These are phyloP conservation scores for Lithobates pipiens DNA, from an alignment of 2,797 vertebrate genomes.

Conservation along the genomic window DNA sequence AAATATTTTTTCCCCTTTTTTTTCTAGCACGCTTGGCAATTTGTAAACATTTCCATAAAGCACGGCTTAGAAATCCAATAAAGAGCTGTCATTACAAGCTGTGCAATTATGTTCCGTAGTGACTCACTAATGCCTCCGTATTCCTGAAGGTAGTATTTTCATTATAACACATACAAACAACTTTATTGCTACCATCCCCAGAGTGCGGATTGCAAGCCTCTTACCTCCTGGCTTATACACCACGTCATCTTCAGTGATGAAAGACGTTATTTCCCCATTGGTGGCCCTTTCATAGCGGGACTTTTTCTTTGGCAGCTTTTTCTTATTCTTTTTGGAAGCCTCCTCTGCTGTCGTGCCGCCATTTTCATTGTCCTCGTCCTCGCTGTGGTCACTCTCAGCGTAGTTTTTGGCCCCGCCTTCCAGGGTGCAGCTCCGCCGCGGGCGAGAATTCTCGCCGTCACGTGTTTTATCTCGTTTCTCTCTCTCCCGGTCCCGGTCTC, in stretches of 20 bases:
- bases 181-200: conserved; percentile 5
- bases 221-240: conserved; percentile 97
- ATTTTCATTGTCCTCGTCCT: conserved; percentile 96
- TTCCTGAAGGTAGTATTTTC: conserved; percentile 24
- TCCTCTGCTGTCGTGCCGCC: conserved; percentile 89
- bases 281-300: conserved; percentile 95
- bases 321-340: conserved; percentile 92
- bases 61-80: neutral
- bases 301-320: conserved; percentile 97
- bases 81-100: conserved; percentile 15
- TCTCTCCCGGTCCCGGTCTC: conserved; percentile 92
- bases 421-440: conserved; percentile 93
- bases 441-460: conserved; percentile 90
- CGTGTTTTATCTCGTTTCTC: conserved; percentile 89
- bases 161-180: conserved; percentile 15
- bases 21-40: neutral
- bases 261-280: conserved; percentile 96
- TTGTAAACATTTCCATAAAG: conserved; percentile 3
- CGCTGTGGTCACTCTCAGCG: conserved; percentile 96
- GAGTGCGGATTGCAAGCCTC: conserved; percentile 45
- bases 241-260: conserved; percentile 94
- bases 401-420: conserved; percentile 97
- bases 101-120: conserved; percentile 13
- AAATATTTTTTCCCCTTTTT: neutral
- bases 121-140: conserved; percentile 8